These are phyloP conservation scores for Lepidurus arcticus DNA, from an alignment of 1,140 invertebrate species.

Conservation along the genomic window DNA sequence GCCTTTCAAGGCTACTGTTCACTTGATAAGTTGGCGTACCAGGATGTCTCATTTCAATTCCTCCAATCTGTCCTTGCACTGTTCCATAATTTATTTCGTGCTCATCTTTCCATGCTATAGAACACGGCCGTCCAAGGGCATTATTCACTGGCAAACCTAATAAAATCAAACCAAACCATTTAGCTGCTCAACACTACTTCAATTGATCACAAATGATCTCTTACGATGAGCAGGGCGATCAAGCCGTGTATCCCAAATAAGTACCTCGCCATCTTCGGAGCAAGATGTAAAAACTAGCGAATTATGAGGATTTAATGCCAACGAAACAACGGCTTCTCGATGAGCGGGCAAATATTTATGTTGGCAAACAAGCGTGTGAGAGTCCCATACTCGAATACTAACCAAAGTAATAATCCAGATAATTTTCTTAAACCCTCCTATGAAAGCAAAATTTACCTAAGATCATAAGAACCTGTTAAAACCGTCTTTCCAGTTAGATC, in stretches of 20 bases:
- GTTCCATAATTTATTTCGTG: not conserved
- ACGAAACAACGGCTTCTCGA: constrained; percentile 17
- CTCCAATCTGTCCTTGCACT: constrained; percentile 12
- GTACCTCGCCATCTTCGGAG: constrained; percentile 31
- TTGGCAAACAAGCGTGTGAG: constrained; percentile 28
- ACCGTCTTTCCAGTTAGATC: not conserved
- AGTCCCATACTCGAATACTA: constrained; percentile 32
- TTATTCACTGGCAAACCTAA: constrained; percentile 4
- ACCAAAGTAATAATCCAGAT: not conserved
- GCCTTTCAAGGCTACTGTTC: not conserved
- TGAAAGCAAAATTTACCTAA: constrained; percentile 19
- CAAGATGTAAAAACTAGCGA: constrained; percentile 25
- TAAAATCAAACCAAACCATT: not conserved
- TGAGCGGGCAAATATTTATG: constrained; percentile 30
- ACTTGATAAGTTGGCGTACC: constrained; percentile 8
- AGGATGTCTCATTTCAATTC: not conserved
- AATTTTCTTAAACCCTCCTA: not conserved
- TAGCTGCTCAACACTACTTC: not conserved
- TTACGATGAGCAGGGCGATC: constrained; percentile 24
- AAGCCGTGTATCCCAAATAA: constrained; percentile 29
- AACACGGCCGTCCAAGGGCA: not conserved
- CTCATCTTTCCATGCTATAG: not conserved
- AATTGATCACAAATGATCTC: not conserved
- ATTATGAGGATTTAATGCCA: constrained; percentile 26
- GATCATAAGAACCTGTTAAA: constrained; percentile 29